Evolutionary conservation across 2,888 invertebrate species (phyloP).

Genomic region (Coelinius sp.): DNA sequence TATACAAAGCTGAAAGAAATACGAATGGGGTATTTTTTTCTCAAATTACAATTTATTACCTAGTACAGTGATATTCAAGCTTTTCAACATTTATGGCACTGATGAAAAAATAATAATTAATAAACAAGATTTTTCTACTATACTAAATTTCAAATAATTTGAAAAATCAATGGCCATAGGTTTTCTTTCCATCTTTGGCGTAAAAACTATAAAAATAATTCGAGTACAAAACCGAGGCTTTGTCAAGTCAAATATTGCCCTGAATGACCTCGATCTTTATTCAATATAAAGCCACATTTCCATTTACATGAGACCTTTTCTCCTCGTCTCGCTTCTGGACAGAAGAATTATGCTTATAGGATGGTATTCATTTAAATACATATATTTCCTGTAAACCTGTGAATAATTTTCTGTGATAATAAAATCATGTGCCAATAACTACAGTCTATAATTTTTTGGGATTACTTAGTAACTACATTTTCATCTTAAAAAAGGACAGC

Average conservation of each 20-base stretch:
- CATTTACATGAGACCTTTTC: constrained; percentile 48
- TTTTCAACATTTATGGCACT: constrained; percentile 60
- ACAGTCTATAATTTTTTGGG: not conserved
- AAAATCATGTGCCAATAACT: not conserved
- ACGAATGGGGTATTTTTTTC: constrained; percentile 21
- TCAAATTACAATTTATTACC: constrained; percentile 48
- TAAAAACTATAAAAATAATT: constrained; percentile 40
- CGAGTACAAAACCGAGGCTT: constrained; percentile 8
- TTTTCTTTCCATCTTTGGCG: constrained; percentile 42
- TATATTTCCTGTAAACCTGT: not conserved
- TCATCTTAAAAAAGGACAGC: not conserved
- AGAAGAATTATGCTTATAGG: constrained; percentile 40
- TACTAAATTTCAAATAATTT: not conserved
- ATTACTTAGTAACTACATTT: not conserved
- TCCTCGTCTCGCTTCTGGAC: constrained; percentile 29
- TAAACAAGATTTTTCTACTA: not conserved
- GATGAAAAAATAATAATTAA: constrained; percentile 38
- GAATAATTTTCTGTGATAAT: not conserved
- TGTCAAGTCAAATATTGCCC: constrained; percentile 45
- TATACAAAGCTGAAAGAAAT: constrained; percentile 41
- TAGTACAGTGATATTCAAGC: constrained; percentile 48
- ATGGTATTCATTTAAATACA: not conserved
- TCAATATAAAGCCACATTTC: constrained; percentile 59
- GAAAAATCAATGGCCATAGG: not conserved
- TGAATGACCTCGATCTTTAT: constrained; percentile 60